Base-by-base conservation (phyloP, 92 coral and sea anemone species). In the Bergia puertoricense region DNA sequence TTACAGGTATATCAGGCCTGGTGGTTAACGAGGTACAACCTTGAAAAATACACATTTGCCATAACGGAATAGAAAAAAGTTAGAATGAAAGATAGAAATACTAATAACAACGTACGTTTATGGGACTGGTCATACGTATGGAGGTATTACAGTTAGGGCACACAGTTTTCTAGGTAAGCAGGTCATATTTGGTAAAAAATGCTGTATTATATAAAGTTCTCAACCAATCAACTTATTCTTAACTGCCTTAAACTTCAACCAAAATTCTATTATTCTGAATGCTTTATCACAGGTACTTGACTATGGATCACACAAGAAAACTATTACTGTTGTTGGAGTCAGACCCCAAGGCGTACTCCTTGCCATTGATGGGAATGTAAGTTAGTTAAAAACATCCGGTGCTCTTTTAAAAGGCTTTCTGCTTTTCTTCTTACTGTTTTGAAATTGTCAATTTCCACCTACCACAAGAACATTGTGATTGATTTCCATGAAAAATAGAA, bases 271-370 rank as follows among this genome's bases (percentile, higher is more conserved):
- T 54, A 13, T 54, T 54, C 16, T 54, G 2, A 45, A 39, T 2
- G 57, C 36, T 88, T 80, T 77, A 6, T 77, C 74, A 22, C 85
- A 97, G 99, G n/a, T 97, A 90, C 85, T 91, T 97, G 18, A 97
- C 98, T 4, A 97, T 95, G 99, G 99, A 97, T 86, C 97, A 95
- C 76, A 94, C 99, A 50, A 89, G 98, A 56, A 97, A 97, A 79
- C 91, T 97, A 81, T 82, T 97, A 79, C 88, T 97, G 80, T 67
- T 97, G 48, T 85, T 97, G 62, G 98, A 95, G 83, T 95, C 99
- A 37, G 99, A 97, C 77, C 99, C 99, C 85, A 97, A 97, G 83
- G 98, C 95, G 36, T 91, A 92, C 75, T 91, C 93, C 45, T 89
- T 97, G 56, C 98, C 99, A 20, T 89, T 97, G 36, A 88, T 97